phyloP scores from a whole-genome alignment of 92 coral and sea anemone species.

The Actinernus sp. region DNA sequence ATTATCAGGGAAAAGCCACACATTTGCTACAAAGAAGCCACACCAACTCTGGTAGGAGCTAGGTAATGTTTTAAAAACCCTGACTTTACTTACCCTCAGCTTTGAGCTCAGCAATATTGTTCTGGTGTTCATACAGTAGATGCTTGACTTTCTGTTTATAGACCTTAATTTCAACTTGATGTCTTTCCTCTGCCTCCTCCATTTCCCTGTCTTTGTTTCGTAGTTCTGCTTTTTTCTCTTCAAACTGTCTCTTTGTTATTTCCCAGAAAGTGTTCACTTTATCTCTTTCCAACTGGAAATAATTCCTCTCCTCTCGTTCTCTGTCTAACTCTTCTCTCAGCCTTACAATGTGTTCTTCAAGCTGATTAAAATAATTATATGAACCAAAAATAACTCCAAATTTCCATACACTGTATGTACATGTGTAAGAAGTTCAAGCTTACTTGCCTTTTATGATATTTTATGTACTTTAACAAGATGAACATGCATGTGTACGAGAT shows the following conservation, averaged over 20 bases:
- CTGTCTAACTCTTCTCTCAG: slow-evolving; percentile 96
- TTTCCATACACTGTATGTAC: too few relatives aligned
- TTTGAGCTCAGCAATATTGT: slow-evolving; percentile 96
- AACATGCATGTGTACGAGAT: too few relatives aligned
- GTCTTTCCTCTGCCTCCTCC: slow-evolving; percentile 99
- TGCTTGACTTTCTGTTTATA: slow-evolving; percentile 99
- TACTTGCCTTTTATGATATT: too few relatives aligned
- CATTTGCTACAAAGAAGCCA: too few relatives aligned
- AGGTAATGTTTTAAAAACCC: too few relatives aligned
- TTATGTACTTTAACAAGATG: too few relatives aligned
- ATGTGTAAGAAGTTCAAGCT: too few relatives aligned
- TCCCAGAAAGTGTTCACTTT: slow-evolving; percentile 99
- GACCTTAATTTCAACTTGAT: slow-evolving; percentile 98
- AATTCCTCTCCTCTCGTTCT: slow-evolving; percentile 96
- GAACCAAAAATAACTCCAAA: too few relatives aligned
- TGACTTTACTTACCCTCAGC: slow-evolving; percentile 86
- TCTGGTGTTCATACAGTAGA: slow-evolving; percentile 95
- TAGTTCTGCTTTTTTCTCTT: slow-evolving; percentile 93
- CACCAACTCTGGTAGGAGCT: too few relatives aligned
- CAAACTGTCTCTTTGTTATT: slow-evolving; percentile 91
- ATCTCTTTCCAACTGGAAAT: slow-evolving; percentile 95
- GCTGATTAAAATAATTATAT: slow-evolving; percentile 26
- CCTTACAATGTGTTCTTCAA: slow-evolving; percentile 97
- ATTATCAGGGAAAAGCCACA: too few relatives aligned
- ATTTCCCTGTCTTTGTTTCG: slow-evolving; percentile 96